Conservation (phyloP, 92 coral and sea anemone species). For the Heliopora coerulea region DNA sequence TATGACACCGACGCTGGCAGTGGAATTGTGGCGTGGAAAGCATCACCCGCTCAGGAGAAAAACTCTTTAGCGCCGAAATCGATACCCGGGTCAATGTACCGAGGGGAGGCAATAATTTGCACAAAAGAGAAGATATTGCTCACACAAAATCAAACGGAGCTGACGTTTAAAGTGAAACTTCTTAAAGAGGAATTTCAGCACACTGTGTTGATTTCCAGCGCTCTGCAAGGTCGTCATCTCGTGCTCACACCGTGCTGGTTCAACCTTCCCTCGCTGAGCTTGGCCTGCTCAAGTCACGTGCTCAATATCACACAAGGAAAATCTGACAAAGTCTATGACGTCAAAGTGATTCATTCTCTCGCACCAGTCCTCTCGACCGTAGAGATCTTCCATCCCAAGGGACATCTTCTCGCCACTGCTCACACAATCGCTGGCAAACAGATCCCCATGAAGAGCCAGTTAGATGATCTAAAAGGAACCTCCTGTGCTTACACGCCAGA, state of each 20-base stretch:
- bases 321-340: slow-evolving; percentile 20
- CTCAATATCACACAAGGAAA: slow-evolving; percentile 24
- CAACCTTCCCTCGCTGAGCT: slow-evolving; percentile 27
- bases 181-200: slow-evolving; percentile 26
- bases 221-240: slow-evolving; percentile 16
- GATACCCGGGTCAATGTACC: slow-evolving; percentile 53
- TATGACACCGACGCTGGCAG: slow-evolving; percentile 46
- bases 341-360: slow-evolving; percentile 66
- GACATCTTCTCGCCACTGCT: slow-evolving; percentile 57
- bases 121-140: slow-evolving; percentile 20
- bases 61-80: slow-evolving; percentile 33
- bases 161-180: slow-evolving; percentile 5
- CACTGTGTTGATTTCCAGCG: slow-evolving; percentile 22
- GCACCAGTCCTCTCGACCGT: slow-evolving; percentile 60
- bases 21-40: slow-evolving; percentile 35
- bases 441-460: slow-evolving; percentile 55
- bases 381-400: slow-evolving; percentile 56
- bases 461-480: slow-evolving; percentile 27
- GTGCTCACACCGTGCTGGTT: slow-evolving; percentile 39
- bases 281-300: slow-evolving; percentile 34
- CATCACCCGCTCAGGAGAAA: slow-evolving; percentile 39
- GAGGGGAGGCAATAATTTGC: slow-evolving; percentile 48
- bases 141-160: slow-evolving; percentile 14
- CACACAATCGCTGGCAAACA: slow-evolving; percentile 61
- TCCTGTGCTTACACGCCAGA: slow-evolving; percentile 47